Percentiles rank a stretch among this genome's conserved stretches.
phyloP scores from a whole-genome alignment of 2,888 invertebrate species.

The Drosophila anomalata region DNA sequence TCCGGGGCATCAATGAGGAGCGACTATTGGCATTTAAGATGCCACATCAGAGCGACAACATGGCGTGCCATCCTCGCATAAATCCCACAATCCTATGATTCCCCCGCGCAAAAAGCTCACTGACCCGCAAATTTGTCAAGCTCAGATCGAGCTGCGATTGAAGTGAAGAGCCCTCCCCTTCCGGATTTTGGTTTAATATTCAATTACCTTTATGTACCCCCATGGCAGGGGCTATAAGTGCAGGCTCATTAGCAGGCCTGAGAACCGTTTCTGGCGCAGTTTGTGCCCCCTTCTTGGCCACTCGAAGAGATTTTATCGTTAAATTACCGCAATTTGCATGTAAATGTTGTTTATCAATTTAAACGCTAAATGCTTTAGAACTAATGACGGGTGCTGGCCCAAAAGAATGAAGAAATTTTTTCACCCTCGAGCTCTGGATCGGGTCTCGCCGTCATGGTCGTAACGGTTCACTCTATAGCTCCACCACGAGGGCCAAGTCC shows the following conservation, averaged over 20 bases:
- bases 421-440: constrained; percentile 62
- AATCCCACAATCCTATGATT: constrained; percentile 47
- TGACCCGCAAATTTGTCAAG: constrained; percentile 57
- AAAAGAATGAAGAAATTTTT: constrained; percentile 74
- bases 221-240: constrained; percentile 18
- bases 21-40: constrained; percentile 68
- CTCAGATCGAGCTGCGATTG: constrained; percentile 2
- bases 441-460: constrained; percentile 32
- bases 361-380: constrained; percentile 74
- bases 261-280: constrained; percentile 47
- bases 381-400: constrained; percentile 70
- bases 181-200: constrained; percentile 41
- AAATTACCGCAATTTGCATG: constrained; percentile 77
- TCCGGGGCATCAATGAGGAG: constrained; percentile 63
- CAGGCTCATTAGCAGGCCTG: constrained; percentile 60
- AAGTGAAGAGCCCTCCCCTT: not conserved
- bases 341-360: constrained; percentile 78
- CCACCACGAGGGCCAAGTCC: constrained; percentile 13
- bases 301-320: constrained; percentile 61
- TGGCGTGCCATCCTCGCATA: constrained; percentile 69
- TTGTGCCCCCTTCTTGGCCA: constrained; percentile 4
- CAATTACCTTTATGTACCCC: constrained; percentile 53
- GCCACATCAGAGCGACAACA: constrained; percentile 52
- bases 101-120: not conserved
- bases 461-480: constrained; percentile 35